Base-by-base conservation (phyloP, 2,888 invertebrate genomes). In the Arctia plantaginis region DNA sequence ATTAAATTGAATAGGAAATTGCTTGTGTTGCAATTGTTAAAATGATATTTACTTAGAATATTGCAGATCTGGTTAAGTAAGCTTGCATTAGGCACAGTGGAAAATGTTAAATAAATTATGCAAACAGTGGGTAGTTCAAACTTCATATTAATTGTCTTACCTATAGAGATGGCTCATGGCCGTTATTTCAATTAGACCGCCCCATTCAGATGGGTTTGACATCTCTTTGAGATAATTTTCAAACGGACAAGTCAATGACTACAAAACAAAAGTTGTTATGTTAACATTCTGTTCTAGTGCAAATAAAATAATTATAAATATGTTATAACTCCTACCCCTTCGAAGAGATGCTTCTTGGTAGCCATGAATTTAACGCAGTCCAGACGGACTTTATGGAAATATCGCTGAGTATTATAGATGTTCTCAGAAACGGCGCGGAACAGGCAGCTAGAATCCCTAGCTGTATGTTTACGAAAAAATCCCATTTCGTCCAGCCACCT, bases 381-480 rank as follows among this genome's bases (percentile, higher is more conserved):
- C 85, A 96, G 96, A 73, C 98, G 96, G 71, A 98, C 97, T 88
- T 96, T 96, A 85, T 97, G 96, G 90, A 98, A 98, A 91, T 97
- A 97, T 81, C 97, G 94, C 94, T 99, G 97, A 39, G 96, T 96
- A 73, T 96, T 96, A 86, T 94, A 97, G 84, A 97, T 96, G 94
- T 98, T 98, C 93, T 99, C 99, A 59, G 99, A 98, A 71, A 98
- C 97, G 20, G 98, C 98, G 85, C 99, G 97, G 93, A 99, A 99
- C 69, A 99, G 95, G 89, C 98, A 98, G 77, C 98, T 98, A 71
- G 98, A 97, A 95, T 99, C 99, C 87, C 97, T 97, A 72, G 99
- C 98, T 30, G 98, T 97, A 88, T 98, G 98, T 96, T 99, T 99
- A 85, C 99, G 96, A 91, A 98, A 98, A 88, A 97, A 97, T 64